Evolutionary conservation across 2,797 vertebrate genomes (phyloP), one percentile per base, ranked within the genome.

Genomic region (Gambelia wislizenii): DNA sequence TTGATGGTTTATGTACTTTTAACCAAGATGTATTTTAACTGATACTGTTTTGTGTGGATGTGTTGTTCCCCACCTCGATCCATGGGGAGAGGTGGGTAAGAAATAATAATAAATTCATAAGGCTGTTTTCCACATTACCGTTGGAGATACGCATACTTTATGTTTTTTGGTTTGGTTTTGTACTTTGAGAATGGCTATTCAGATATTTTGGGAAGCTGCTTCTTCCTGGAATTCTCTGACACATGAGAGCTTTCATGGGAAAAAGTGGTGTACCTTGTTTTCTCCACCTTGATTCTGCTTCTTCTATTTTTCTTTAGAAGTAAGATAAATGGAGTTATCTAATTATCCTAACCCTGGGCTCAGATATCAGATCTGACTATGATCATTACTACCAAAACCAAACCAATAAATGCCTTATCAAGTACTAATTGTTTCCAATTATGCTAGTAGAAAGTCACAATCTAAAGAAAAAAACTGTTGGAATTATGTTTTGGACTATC

Each of bases 121-220:
- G 67, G 33, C 30, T 39, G 47, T 70, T 27, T 54, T 49, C 12
- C 20, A 33, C 9, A 49, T 70, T 69, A n/a, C 30, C 13, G 25
- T 14, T 70, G 33, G 54, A 7, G 36, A 18, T 12, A 1, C 9
- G 0, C 5, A 77, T 30, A 3, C 0, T 0, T 33, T 16, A 0
- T 1, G 76, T 0, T 0, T 77, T 1, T 30, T 59, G 0, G 0
- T 0, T 0, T 3, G 14, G 16, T 0, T 6, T 39, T 61, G 70
- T 0, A 0, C 56, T 9, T 2, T 82, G 49, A 0, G 30, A n/a
- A 0, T 8, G 22, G 42, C 3, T 27, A 8, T 76, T 75, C 39
- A 70, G 69, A 18, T 18, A 70, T 70, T 70, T 70, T 72, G 14
- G 69, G n/a, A 72, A 36, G 0, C 3, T n/a, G 14, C 20, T 2